phyloP scores from a whole-genome alignment of 2,888 invertebrate species.

The Platypus cylindrus region DNA sequence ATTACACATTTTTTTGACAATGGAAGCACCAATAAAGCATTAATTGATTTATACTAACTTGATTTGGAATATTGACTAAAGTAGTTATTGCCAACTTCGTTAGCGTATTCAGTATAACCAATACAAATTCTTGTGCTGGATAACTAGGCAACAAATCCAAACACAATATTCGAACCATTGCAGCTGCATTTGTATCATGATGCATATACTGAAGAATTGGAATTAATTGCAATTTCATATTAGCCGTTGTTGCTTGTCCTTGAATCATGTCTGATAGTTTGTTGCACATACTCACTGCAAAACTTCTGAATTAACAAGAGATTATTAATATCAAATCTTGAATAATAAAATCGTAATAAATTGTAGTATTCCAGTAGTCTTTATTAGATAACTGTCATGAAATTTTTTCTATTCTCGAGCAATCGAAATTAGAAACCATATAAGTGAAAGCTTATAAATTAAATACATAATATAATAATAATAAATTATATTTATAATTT shows the following conservation, averaged over 20 bases:
- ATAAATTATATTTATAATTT: too few relatives aligned
- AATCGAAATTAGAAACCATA: too few relatives aligned
- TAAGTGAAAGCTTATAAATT: too few relatives aligned
- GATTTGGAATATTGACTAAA: conserved; percentile 80
- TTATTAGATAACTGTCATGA: too few relatives aligned
- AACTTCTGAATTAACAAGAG: conserved; percentile 49
- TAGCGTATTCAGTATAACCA: conserved; percentile 72
- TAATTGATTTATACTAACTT: conserved; percentile 44
- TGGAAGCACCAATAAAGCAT: too few relatives aligned
- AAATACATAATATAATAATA: too few relatives aligned
- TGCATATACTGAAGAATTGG: conserved; percentile 89
- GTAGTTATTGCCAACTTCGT: conserved; percentile 82
- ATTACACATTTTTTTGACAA: too few relatives aligned
- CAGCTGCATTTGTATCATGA: conserved; percentile 52
- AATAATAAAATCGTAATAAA: conserved; percentile 3
- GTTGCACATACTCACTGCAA: conserved; percentile 90
- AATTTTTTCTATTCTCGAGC: too few relatives aligned
- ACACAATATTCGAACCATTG: conserved; percentile 60
- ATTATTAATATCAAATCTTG: not conserved
- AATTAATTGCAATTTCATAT: conserved; percentile 81
- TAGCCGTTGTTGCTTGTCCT: conserved; percentile 82
- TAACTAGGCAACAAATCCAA: conserved; percentile 61
- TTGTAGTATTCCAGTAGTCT: not conserved
- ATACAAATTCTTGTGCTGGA: conserved; percentile 67
- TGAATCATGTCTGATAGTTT: conserved; percentile 93